Conservation (phyloP, 2,888 invertebrate species). For the Ferrisia virgata region DNA sequence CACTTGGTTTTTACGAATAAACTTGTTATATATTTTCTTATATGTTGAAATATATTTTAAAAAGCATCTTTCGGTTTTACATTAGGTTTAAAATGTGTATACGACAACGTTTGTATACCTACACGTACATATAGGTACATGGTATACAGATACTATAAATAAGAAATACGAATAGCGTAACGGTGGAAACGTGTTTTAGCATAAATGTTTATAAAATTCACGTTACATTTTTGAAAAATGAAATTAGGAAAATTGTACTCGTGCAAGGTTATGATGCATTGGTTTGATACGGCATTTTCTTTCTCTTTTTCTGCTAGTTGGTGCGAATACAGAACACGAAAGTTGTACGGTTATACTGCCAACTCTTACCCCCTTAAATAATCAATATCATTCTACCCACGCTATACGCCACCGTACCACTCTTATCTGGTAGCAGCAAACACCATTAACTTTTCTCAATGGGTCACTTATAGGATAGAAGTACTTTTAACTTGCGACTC, state of each 20-base stretch:
- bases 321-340: slow-evolving; percentile 20
- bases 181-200: not conserved
- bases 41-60: not conserved
- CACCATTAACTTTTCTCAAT: slow-evolving; percentile 42
- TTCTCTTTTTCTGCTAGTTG: not conserved
- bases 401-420: slow-evolving; percentile 30
- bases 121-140: not conserved
- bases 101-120: not conserved
- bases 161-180: not conserved
- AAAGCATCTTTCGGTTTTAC: not conserved
- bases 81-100: not conserved
- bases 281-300: slow-evolving; percentile 20
- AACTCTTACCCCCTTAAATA: slow-evolving; percentile 41
- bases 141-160: not conserved
- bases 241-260: not conserved
- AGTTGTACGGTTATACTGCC: slow-evolving; percentile 8
- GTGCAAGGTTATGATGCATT: slow-evolving; percentile 5
- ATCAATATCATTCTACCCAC: slow-evolving; percentile 45
- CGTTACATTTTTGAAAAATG: not conserved
- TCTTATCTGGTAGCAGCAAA: slow-evolving; percentile 43
- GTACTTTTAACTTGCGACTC: slow-evolving; percentile 25
- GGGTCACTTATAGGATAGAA: slow-evolving; percentile 34
- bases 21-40: no score
- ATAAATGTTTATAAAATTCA: not conserved
- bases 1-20: not conserved